Evolutionary conservation across 1,140 invertebrate species (phyloP).

Genomic region (Heliconius congener): DNA sequence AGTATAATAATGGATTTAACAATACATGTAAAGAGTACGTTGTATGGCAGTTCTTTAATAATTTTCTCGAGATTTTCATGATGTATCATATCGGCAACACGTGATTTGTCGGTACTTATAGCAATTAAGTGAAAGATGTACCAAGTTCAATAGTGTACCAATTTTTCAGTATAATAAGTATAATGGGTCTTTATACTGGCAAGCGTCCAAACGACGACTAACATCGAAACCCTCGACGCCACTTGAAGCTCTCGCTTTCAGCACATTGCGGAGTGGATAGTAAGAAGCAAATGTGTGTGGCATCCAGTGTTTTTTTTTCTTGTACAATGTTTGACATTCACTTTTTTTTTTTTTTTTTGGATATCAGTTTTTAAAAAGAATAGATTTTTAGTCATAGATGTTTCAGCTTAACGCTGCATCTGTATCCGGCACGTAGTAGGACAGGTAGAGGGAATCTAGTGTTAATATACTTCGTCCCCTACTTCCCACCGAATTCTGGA

Average conservation of each 20-base stretch:
- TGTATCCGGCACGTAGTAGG: too few relatives aligned
- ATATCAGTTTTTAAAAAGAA: too few relatives aligned
- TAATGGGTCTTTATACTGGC: slow-evolving; percentile 48
- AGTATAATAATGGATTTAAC: too few relatives aligned
- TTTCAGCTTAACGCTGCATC: too few relatives aligned
- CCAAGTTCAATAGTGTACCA: slow-evolving; percentile 29
- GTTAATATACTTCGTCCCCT: too few relatives aligned
- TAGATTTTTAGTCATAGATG: too few relatives aligned
- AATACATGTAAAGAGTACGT: too few relatives aligned
- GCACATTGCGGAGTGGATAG: slow-evolving; percentile 28
- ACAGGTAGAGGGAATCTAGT: too few relatives aligned
- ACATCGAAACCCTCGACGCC: slow-evolving; percentile 49
- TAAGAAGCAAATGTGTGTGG: slow-evolving; percentile 36
- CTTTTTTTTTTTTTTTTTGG: too few relatives aligned
- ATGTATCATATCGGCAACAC: not conserved
- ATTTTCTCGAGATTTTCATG: not conserved
- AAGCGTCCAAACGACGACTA: slow-evolving; percentile 47
- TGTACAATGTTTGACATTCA: too few relatives aligned
- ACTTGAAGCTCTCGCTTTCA: slow-evolving; percentile 46
- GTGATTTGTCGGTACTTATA: slow-evolving; percentile 13
- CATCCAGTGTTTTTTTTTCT: not conserved
- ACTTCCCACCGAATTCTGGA: too few relatives aligned
- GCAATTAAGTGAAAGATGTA: slow-evolving; percentile 29
- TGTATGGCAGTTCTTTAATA: not conserved
- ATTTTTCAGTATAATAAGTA: slow-evolving; percentile 33